Evolutionary conservation across 2,888 invertebrate species (phyloP), one percentile per base, ranked within the genome.

Genomic region (Philopedon plagiatum): DNA sequence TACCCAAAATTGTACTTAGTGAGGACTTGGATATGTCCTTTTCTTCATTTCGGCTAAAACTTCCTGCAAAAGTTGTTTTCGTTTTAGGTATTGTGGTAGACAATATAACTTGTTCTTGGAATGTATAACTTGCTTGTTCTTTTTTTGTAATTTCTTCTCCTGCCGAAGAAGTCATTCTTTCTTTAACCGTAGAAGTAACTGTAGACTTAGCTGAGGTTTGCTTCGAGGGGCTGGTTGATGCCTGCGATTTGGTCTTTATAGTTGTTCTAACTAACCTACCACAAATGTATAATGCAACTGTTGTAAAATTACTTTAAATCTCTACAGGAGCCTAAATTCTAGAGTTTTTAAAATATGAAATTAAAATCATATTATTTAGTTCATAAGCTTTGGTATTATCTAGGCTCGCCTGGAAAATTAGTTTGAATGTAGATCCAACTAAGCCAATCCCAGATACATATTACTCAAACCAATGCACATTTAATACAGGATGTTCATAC

Each of bases 251-350:
- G 15, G 58, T 58, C 8, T 13, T 26, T 13, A 44, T 44, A 18
- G 23, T 54, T 39, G 64, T 41, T 54, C 64, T 56, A 46, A 57
- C 66, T 66, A 66, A 66, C 66, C 66, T 66, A 66, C 41, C 66
- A 54, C 37, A 66, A 63, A 66, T 44, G 29, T 29, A 18, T 9
- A 29, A 54, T 54, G 13, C 39, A 39, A 39, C 13, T n/a, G 2
- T 39, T 39, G 7, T 39, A 15, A 39, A 39, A 39, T 11, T 1
- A 39, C 39, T n/a, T 1, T 7, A 7, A 7, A 15, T 15, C 39
- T 11, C 15, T 39, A 39, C 13, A 15, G n/a, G n/a, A n/a, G n/a
- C n/a, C n/a, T n/a, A n/a, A n/a, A n/a, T n/a, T n/a, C n/a, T n/a
- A n/a, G n/a, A n/a, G n/a, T n/a, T n/a, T n/a, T n/a, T n/a, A n/a